These are phyloP conservation scores for Grallaria varia DNA, from an alignment of 2,113 vertebrate species.

Conservation along the genomic window DNA sequence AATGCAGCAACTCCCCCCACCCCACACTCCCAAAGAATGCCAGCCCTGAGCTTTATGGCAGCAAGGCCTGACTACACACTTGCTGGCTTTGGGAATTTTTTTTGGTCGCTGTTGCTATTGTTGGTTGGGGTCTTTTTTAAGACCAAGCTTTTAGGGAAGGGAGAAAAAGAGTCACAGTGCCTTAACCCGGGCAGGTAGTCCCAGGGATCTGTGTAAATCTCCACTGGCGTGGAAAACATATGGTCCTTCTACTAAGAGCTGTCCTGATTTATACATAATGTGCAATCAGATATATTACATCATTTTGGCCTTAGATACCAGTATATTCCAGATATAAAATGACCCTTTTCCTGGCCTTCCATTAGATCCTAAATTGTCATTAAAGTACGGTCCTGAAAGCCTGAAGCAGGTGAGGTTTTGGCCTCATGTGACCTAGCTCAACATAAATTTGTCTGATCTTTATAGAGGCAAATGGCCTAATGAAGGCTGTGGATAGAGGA, in stretches of 20 bases:
- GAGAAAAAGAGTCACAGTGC: not conserved
- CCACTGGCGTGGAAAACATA: not conserved
- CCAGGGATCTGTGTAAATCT: slow-evolving; percentile 14
- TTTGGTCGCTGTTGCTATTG: not conserved
- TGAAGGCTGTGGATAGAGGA: slow-evolving; percentile 24
- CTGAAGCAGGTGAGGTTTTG: slow-evolving; percentile 53
- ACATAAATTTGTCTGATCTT: slow-evolving; percentile 70
- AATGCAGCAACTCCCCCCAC: slow-evolving; percentile 74
- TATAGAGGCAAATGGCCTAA: slow-evolving; percentile 60
- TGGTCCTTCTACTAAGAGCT: not conserved
- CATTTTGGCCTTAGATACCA: slow-evolving; percentile 12
- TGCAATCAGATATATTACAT: slow-evolving; percentile 54
- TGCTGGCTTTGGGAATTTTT: not conserved
- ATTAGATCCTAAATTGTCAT: slow-evolving; percentile 60
- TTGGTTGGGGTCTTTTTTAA: slow-evolving; percentile 38
- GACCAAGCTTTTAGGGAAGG: not conserved
- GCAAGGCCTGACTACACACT: slow-evolving; percentile 13
- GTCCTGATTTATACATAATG: slow-evolving; percentile 20
- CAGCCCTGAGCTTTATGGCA: slow-evolving; percentile 70
- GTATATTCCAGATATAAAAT: slow-evolving; percentile 46
- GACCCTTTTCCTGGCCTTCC: slow-evolving; percentile 51
- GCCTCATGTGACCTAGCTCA: slow-evolving; percentile 52
- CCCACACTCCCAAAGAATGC: slow-evolving; percentile 80
- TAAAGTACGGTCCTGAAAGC: slow-evolving; percentile 39
- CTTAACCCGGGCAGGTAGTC: not conserved